Evolutionary conservation across 2,888 invertebrate species (phyloP), one percentile per base, ranked within the genome.

Genomic region (Matsumyia berberina): DNA sequence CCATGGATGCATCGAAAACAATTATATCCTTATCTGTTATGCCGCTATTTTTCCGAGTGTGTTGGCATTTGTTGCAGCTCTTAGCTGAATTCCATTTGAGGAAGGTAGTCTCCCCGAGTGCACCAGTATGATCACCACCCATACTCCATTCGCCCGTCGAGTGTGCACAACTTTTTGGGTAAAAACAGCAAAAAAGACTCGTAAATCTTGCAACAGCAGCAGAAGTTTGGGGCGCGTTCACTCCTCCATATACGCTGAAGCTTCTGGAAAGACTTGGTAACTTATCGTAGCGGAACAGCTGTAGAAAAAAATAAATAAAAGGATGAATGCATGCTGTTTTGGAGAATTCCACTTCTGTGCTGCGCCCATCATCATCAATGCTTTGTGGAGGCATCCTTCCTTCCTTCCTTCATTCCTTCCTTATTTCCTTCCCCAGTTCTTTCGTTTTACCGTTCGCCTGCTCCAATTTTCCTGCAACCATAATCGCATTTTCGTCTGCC

Each of bases 261-360:
- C 49, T 70, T 29, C 31, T 46, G 66, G 46, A 67, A 73, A 67
- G 49, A 67, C 73, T 73, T 69, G 62, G 73, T 83, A 73, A 78
- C 60, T 83, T 83, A 83, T 83, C 78, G 67, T 51, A 62, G 78
- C 73, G 73, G 67, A 83, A 78, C 83, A 83, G 78, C 39, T 39
- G 44, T n/a, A 66, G 24, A 53, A 15, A 17, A 70, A 60, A 55
- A 33, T 29, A 67, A 44, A 80, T 67, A 57, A 51, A 69, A 58
- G 51, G 24, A 69, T 49, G 66, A 57, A 12, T 69, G 46, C 55
- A 64, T 55, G 46, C 33, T 64, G 58, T 57, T 69, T 51, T 24
- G 29, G 11, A 7, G 17, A 9, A 49, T 66, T n/a, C 29, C 17
- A 17, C 58, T 17, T 42, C 15, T 11, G 12, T 35, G 15, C 42